A percentile compares a stretch with the other conserved stretches of the same genome.
Conservation (phyloP, 1,140 invertebrate species). For the Zaprionus tsacasi region DNA sequence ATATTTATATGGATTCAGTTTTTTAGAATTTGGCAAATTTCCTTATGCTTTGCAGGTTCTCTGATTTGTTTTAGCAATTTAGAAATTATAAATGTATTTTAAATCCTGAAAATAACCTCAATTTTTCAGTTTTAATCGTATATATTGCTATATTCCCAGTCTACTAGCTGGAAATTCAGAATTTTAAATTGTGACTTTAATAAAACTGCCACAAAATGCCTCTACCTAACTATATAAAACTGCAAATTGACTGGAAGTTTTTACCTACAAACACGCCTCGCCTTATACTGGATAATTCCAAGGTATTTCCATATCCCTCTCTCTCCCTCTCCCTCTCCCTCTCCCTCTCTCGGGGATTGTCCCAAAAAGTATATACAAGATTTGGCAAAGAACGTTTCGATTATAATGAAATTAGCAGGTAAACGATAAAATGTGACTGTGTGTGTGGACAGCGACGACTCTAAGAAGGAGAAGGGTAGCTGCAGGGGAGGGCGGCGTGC, state of each 20-base stretch:
- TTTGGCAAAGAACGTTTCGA: slow-evolving; percentile 3
- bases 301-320: background rate
- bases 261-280: background rate
- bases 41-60: no score
- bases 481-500: background rate
- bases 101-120: no score
- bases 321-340: no score
- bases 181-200: background rate
- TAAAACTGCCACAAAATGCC: background rate
- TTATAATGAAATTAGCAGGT: slow-evolving; percentile 8
- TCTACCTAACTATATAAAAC: background rate
- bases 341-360: background rate
- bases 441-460: background rate
- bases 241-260: background rate
- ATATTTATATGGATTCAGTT: no score
- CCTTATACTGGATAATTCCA: background rate
- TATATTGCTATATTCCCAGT: no score
- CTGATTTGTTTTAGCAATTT: no score
- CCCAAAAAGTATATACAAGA: background rate
- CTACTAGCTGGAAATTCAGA: background rate
- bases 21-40: no score
- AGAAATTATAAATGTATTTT: no score
- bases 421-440: background rate
- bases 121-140: no score
- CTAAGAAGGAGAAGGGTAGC: background rate